Conservation (phyloP, 2,797 vertebrate species). For the Dryobates pubescens region DNA sequence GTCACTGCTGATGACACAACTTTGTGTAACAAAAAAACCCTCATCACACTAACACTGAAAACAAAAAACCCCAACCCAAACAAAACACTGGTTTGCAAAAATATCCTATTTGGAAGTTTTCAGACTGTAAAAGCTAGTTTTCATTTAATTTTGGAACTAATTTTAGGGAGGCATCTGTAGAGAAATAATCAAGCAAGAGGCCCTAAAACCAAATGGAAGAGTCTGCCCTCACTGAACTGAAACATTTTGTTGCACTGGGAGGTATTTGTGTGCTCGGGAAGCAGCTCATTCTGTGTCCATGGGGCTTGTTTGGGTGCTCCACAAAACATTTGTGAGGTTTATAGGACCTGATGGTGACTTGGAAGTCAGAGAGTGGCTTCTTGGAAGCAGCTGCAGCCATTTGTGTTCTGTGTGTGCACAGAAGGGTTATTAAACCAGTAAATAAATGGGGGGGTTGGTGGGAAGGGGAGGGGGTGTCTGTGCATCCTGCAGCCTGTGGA, state of each 20-base stretch:
- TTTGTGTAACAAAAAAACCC: neutral
- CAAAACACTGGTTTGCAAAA: neutral
- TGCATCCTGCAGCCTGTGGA: neutral
- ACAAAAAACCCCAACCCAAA: neutral
- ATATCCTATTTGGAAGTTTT: neutral
- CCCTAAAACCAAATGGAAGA: neutral
- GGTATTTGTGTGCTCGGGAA: neutral
- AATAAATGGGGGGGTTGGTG: neutral
- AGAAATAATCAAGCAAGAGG: neutral
- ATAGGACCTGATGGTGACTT: neutral
- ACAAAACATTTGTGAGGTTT: neutral
- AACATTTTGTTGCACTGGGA: neutral
- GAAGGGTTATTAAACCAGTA: neutral
- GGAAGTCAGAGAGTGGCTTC: neutral
- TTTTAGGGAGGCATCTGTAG: neutral
- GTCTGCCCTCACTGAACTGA: neutral
- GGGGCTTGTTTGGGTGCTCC: neutral
- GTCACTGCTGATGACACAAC: neutral
- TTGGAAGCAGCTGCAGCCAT: neutral
- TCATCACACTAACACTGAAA: neutral
- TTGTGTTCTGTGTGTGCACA: neutral
- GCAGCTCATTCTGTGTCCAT: fast-evolving
- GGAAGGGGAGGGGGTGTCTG: neutral
- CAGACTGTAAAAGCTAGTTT: neutral
- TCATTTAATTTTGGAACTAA: neutral